Conservation (phyloP, 1,140 invertebrate species). For the Drosophila persimilis region DNA sequence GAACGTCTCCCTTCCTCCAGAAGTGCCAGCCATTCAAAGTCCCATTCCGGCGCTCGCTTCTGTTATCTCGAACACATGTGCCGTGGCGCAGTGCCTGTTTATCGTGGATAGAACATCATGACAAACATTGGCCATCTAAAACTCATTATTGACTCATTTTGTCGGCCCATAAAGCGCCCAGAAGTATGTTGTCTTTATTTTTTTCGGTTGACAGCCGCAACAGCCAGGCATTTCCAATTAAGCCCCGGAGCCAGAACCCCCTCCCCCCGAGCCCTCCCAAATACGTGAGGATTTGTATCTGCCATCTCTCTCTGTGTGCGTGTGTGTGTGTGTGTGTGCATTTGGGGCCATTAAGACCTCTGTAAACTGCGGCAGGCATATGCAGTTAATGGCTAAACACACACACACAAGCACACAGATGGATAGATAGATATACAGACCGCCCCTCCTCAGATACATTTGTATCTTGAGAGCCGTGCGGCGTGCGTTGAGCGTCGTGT, state of each 20-base stretch:
- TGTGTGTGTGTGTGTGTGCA: too few species aligned
- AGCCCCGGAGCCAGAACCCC: constrained; percentile 21
- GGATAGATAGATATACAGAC: constrained; percentile 8
- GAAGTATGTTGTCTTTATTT: constrained; percentile 75
- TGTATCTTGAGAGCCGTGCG: constrained; percentile 9
- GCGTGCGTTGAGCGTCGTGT: background rate
- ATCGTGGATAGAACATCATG: constrained; percentile 29
- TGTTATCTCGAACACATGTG: constrained; percentile 53
- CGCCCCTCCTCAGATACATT: constrained; percentile 16
- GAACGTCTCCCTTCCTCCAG: too few species aligned
- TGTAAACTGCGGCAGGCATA: constrained; percentile 63
- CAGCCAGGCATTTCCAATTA: constrained; percentile 63
- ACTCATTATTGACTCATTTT: constrained; percentile 77
- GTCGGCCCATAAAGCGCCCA: constrained; percentile 56
- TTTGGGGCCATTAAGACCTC: constrained; percentile 48
- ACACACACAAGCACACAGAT: constrained; percentile 34
- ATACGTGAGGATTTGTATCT: constrained; percentile 5
- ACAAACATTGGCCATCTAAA: constrained; percentile 65
- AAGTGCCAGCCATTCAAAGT: background rate
- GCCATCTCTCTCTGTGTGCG: background rate
- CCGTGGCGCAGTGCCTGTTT: constrained; percentile 24
- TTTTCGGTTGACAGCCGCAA: constrained; percentile 53
- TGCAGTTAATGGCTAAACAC: constrained; percentile 71
- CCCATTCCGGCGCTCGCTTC: background rate
- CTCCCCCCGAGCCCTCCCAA: constrained; percentile 1